These are phyloP conservation scores for Muschampia plurimacula DNA, from an alignment of 2,888 invertebrate genomes.

Conservation along the genomic window DNA sequence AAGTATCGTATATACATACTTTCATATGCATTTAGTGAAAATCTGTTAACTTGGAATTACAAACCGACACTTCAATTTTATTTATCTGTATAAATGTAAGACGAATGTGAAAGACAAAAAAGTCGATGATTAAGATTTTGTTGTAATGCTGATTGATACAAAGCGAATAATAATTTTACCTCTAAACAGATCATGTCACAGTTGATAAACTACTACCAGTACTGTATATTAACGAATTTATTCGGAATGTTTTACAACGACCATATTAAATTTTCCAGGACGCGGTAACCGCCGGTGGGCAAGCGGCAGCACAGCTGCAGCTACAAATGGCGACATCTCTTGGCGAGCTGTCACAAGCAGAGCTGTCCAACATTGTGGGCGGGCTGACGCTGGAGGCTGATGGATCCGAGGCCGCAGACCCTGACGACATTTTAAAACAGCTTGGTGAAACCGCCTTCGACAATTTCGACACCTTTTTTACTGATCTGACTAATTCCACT, in stretches of 20 bases:
- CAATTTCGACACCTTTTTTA: slow-evolving; percentile 92
- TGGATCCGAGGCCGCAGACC: slow-evolving; percentile 82
- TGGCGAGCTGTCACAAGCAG: slow-evolving; percentile 90
- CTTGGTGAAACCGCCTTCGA: slow-evolving; percentile 94
- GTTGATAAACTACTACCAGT: too few relatives aligned
- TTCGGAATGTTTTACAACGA: background rate
- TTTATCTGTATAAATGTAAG: too few relatives aligned
- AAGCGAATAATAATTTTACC: too few relatives aligned
- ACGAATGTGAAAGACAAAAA: too few relatives aligned
- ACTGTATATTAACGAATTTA: too few relatives aligned
- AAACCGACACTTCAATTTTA: too few relatives aligned
- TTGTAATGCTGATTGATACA: too few relatives aligned
- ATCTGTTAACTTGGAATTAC: too few relatives aligned
- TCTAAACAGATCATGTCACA: too few relatives aligned
- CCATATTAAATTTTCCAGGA: slow-evolving; percentile 77
- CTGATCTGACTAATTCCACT: slow-evolving; percentile 89
- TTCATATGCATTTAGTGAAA: too few relatives aligned
- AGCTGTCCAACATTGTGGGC: slow-evolving; percentile 88
- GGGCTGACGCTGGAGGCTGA: slow-evolving; percentile 83
- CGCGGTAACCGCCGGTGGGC: slow-evolving; percentile 85
- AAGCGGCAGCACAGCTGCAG: slow-evolving; percentile 82
- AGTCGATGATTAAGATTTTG: too few relatives aligned
- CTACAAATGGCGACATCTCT: slow-evolving; percentile 81
- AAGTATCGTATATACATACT: too few relatives aligned
- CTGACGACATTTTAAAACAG: slow-evolving; percentile 93